Evolutionary conservation across 2,888 invertebrate genomes (phyloP).

Genomic region (Apamea crenata): DNA sequence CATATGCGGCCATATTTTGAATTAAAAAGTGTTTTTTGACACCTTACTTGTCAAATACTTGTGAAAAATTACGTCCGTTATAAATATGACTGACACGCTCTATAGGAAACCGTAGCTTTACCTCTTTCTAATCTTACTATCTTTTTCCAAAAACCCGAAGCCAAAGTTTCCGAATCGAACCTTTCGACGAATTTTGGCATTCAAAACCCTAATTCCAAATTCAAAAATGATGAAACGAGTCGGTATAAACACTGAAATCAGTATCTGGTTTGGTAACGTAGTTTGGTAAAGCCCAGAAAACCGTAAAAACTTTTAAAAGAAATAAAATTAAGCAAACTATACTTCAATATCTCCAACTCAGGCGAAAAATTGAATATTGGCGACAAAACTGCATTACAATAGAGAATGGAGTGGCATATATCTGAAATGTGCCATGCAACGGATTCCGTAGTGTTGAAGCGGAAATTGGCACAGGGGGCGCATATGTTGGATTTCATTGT

Average conservation of each 20-base stretch:
- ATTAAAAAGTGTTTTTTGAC: too few relatives aligned
- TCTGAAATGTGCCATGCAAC: conserved; percentile 58
- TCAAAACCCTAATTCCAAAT: too few relatives aligned
- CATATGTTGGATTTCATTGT: conserved; percentile 71
- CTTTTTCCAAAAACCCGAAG: not conserved
- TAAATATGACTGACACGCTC: too few relatives aligned
- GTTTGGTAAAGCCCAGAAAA: not conserved
- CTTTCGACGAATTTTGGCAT: not conserved
- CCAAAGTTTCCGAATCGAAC: not conserved
- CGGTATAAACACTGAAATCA: not conserved
- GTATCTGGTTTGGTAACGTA: not conserved
- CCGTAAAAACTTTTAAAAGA: not conserved
- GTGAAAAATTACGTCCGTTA: too few relatives aligned
- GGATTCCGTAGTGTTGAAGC: conserved; percentile 59
- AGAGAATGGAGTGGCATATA: conserved; percentile 54
- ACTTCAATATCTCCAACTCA: conserved; percentile 5
- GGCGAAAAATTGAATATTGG: conserved; percentile 45
- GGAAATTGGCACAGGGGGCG: conserved; percentile 71
- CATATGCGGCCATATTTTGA: not conserved
- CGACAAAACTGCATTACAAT: conserved; percentile 53
- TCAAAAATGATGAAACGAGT: not conserved
- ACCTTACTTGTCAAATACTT: too few relatives aligned
- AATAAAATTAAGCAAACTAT: not conserved
- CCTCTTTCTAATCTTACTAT: too few relatives aligned
- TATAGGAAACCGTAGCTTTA: not conserved